phyloP scores from a whole-genome alignment of 2,888 invertebrate genomes.

The Nebria salina region DNA sequence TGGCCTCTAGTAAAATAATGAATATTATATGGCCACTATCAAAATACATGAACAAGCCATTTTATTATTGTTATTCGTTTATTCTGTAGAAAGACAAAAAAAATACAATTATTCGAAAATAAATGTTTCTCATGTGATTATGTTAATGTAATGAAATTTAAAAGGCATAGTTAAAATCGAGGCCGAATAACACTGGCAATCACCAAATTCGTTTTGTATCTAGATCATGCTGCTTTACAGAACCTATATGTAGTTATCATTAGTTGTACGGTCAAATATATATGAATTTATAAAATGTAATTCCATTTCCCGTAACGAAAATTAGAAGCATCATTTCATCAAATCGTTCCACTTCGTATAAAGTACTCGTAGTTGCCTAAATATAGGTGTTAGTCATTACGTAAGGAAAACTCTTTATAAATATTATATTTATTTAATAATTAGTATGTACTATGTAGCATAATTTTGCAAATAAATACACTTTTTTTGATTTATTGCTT shows the following conservation, averaged over 20 bases:
- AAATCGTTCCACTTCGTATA: background rate
- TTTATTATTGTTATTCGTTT: background rate
- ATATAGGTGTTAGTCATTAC: too few relatives aligned
- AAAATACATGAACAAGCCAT: slow-evolving; percentile 17
- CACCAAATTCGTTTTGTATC: slow-evolving; percentile 12
- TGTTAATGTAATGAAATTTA: slow-evolving; percentile 40
- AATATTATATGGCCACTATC: slow-evolving; percentile 6
- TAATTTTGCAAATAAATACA: too few relatives aligned
- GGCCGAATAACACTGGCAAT: slow-evolving; percentile 30
- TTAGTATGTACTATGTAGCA: too few relatives aligned
- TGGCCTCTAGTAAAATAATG: background rate
- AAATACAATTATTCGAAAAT: slow-evolving; percentile 7
- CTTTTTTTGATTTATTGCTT: too few relatives aligned
- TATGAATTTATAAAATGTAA: background rate
- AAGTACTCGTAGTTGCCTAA: too few relatives aligned
- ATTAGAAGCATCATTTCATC: background rate
- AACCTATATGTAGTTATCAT: background rate
- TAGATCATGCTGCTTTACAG: background rate
- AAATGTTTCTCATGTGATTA: slow-evolving; percentile 36
- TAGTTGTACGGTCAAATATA: background rate
- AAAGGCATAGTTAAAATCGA: slow-evolving; percentile 35
- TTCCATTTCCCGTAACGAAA: background rate
- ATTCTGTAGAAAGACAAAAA: background rate
- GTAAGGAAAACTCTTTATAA: too few relatives aligned
- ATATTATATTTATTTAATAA: too few relatives aligned